Conservation (phyloP, 2,113 vertebrate genomes). For the Seriola quinqueradiata region DNA sequence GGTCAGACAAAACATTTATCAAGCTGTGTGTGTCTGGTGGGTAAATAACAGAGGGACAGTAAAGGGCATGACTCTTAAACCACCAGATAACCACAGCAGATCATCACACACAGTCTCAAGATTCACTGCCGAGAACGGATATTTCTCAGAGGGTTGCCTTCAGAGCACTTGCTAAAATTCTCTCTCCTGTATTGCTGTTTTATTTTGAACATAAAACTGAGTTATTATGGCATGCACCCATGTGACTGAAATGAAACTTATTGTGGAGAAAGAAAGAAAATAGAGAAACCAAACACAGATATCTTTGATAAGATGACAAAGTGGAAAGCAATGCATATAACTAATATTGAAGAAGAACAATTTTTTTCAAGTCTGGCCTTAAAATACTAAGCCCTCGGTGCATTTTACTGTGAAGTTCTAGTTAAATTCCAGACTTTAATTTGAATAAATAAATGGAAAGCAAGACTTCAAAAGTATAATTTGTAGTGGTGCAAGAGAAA, state of each 20-base stretch:
- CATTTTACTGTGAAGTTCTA: not conserved
- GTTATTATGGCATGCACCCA: slow-evolving; percentile 55
- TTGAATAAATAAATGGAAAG: not conserved
- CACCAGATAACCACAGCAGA: slow-evolving; percentile 77
- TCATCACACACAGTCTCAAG: slow-evolving; percentile 75
- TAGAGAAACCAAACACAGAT: not conserved
- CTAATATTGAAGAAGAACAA: not conserved
- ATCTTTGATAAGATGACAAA: slow-evolving; percentile 2
- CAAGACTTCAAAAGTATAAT: not conserved
- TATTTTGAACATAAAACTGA: slow-evolving; percentile 74
- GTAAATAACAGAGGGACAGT: slow-evolving; percentile 82
- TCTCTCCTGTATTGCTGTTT: slow-evolving; percentile 70
- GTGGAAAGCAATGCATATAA: not conserved
- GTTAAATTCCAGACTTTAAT: not conserved
- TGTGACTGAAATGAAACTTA: slow-evolving; percentile 57
- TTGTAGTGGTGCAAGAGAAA: not conserved
- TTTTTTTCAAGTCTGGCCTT: not conserved
- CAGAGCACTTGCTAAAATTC: slow-evolving; percentile 70
- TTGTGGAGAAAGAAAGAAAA: slow-evolving; percentile 21
- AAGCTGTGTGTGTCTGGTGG: slow-evolving; percentile 79
- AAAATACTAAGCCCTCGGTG: not conserved
- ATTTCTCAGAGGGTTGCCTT: slow-evolving; percentile 75
- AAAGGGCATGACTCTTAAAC: slow-evolving; percentile 82
- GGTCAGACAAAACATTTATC: slow-evolving; percentile 83
- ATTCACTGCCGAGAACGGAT: slow-evolving; percentile 71